Evolutionary conservation across 2,797 vertebrate species (phyloP).

Genomic region (Parauchenoglanis punctatus): DNA sequence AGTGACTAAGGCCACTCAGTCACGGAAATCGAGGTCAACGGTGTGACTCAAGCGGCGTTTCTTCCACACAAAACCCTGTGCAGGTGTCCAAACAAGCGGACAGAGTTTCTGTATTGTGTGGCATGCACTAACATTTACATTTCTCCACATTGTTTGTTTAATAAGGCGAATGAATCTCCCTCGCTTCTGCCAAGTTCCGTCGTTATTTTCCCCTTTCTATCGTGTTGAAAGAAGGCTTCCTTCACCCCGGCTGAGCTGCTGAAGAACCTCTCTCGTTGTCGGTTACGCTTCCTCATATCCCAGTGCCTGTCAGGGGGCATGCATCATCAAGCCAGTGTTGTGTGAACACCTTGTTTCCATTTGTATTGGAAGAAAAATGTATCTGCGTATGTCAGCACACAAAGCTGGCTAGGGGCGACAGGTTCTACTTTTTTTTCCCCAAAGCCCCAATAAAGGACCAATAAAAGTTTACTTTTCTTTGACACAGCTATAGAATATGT

Average conservation of each 20-base stretch:
- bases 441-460: neutral
- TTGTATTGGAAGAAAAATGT: conserved; percentile 65
- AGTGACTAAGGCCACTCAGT: conserved; percentile 9
- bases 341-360: conserved; percentile 73
- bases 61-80: conserved; percentile 44
- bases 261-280: conserved; percentile 60
- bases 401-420: conserved; percentile 1
- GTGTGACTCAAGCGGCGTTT: conserved; percentile 37
- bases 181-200: conserved; percentile 70
- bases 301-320: conserved; percentile 68
- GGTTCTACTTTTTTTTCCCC: neutral
- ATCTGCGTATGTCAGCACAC: conserved; percentile 69
- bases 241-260: conserved; percentile 68
- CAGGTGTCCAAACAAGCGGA: conserved; percentile 76
- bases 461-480: conserved; percentile 63
- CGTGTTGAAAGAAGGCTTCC: conserved; percentile 65
- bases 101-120: conserved; percentile 52
- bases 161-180: conserved; percentile 66
- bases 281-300: conserved; percentile 60
- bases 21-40: neutral
- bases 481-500: conserved; percentile 71
- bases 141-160: conserved; percentile 73
- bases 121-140: conserved; percentile 69
- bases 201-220: neutral
- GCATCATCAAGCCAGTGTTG: conserved; percentile 69